These are phyloP conservation scores for Lycaena phlaeas DNA, from an alignment of 2,888 invertebrate species.

Conservation along the genomic window DNA sequence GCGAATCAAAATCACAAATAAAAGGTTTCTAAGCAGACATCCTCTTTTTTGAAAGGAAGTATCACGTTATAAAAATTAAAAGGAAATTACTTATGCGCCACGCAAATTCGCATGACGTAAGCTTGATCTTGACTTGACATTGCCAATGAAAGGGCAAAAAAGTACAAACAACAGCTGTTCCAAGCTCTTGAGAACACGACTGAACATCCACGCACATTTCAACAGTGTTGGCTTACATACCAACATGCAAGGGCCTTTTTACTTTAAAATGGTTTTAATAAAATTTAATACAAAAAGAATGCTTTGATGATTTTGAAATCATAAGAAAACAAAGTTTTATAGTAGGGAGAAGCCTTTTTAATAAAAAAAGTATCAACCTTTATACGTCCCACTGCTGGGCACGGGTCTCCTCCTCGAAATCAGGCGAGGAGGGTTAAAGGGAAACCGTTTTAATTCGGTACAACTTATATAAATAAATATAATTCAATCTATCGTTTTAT, in stretches of 20 bases:
- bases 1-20: too few species aligned
- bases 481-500: too few species aligned
- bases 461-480: too few species aligned
- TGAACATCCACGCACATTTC: constrained; percentile 7
- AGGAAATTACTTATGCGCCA: constrained; percentile 16
- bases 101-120: constrained; percentile 19
- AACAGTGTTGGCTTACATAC: neutral
- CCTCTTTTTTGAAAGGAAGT: constrained; percentile 29
- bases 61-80: constrained; percentile 17
- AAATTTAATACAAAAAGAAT: too few species aligned
- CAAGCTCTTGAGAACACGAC: constrained; percentile 7
- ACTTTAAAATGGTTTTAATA: neutral
- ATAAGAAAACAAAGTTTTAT: too few species aligned
- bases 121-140: constrained; percentile 24
- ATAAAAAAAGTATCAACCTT: too few species aligned
- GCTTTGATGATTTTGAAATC: too few species aligned
- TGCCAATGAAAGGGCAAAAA: constrained; percentile 17
- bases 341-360: too few species aligned
- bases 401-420: too few species aligned
- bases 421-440: too few species aligned
- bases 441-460: too few species aligned
- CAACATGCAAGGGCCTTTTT: neutral
- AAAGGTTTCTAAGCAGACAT: constrained; percentile 1
- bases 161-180: constrained; percentile 15
- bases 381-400: too few species aligned